Evolutionary conservation across 2,888 invertebrate species (phyloP).

Genomic region (Andricus quercusramuli): DNA sequence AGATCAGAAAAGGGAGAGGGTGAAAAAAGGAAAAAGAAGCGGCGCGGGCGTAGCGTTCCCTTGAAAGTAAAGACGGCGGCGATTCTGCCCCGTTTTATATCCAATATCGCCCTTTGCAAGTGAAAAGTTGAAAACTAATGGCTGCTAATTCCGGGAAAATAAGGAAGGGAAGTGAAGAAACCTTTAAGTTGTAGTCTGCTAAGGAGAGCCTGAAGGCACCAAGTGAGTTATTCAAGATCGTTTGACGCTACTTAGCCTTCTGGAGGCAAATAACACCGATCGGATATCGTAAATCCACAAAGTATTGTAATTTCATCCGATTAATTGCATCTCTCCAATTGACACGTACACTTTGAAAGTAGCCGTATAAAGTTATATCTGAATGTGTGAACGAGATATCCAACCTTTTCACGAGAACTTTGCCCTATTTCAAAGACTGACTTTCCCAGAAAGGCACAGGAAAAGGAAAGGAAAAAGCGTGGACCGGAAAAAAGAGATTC

Average conservation of each 20-base stretch:
- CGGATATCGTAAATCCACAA: conserved; percentile 17
- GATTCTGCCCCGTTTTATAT: conserved; percentile 54
- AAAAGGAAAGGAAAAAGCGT: neutral
- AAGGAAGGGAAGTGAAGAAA: no score
- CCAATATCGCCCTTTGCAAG: no score
- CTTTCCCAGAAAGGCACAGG: neutral
- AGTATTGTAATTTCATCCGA: conserved; percentile 24
- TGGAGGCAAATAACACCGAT: neutral
- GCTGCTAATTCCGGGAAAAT: no score
- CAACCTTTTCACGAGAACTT: conserved; percentile 13
- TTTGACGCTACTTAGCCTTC: neutral
- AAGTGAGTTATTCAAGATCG: conserved; percentile 14
- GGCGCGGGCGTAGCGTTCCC: no score
- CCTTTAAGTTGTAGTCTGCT: no score
- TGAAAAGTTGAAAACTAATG: no score
- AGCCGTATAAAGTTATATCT: neutral
- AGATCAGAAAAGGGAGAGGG: neutral
- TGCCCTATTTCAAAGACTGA: neutral
- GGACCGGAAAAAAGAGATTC: neutral
- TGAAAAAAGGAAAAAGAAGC: no score
- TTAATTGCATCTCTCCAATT: conserved; percentile 24
- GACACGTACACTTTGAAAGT: conserved; percentile 7
- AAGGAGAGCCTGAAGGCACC: neutral
- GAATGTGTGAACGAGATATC: neutral
- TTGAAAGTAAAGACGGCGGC: neutral